Evolutionary conservation across 2,113 vertebrate species (phyloP).

Genomic region (Albula glossodonta): DNA sequence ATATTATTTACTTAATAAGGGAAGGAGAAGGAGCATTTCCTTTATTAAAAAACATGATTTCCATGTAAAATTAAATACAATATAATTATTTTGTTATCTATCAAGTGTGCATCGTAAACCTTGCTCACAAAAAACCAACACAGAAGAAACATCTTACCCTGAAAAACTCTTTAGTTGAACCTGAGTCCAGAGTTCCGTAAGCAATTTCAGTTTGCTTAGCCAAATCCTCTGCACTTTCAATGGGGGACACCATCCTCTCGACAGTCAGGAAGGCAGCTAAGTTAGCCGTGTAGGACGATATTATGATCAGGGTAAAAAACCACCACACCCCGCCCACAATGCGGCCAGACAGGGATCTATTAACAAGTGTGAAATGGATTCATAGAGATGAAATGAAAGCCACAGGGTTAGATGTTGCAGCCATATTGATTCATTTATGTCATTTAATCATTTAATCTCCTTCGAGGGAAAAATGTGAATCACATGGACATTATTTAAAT

Average conservation of each 20-base stretch:
- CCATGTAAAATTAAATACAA: not conserved
- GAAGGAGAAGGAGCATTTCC: too few relatives aligned
- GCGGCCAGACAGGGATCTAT: constrained; percentile 96
- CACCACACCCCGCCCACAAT: constrained; percentile 99
- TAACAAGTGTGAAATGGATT: constrained; percentile 75
- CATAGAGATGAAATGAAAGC: constrained; percentile 69
- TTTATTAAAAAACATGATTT: too few relatives aligned
- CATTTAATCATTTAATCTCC: not conserved
- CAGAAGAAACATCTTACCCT: constrained; percentile 77
- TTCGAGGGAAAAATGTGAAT: not conserved
- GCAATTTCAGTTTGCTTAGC: constrained; percentile 98
- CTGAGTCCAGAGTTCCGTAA: constrained; percentile 97
- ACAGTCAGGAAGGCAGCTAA: constrained; percentile 99
- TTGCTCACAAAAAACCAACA: not conserved
- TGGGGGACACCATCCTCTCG: constrained; percentile 98
- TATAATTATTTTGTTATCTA: not conserved
- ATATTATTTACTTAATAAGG: too few relatives aligned
- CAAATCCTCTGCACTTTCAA: constrained; percentile 97
- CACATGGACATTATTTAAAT: not conserved
- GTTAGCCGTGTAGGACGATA: constrained; percentile 99
- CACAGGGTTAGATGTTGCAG: constrained; percentile 27
- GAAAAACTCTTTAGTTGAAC: constrained; percentile 99
- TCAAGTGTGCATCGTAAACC: not conserved
- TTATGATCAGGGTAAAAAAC: constrained; percentile 99
- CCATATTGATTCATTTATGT: not conserved